These are phyloP conservation scores for Enteromius treurensis DNA, from an alignment of 2,797 vertebrate species.

Conservation along the genomic window DNA sequence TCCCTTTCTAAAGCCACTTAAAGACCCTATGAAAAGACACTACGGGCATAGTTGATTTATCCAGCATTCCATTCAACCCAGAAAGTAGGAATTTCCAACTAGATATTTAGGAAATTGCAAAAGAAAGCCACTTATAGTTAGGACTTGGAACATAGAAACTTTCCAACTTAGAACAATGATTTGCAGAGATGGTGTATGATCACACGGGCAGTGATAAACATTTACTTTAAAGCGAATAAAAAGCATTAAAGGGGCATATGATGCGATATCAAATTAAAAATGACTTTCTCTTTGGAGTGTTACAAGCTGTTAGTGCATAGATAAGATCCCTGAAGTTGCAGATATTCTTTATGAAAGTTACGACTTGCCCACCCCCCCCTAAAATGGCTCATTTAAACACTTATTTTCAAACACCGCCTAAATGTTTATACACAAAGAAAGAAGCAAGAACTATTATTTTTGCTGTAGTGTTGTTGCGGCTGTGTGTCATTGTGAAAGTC, in stretches of 20 bases:
- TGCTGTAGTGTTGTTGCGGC: too few relatives aligned
- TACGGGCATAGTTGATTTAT: neutral
- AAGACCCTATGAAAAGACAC: slow-evolving; percentile 21
- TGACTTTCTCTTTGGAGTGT: too few relatives aligned
- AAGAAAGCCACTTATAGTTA: slow-evolving; percentile 7
- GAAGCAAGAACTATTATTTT: too few relatives aligned
- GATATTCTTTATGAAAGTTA: too few relatives aligned
- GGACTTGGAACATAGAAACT: neutral
- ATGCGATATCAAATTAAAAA: too few relatives aligned
- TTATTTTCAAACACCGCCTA: too few relatives aligned
- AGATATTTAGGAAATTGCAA: neutral
- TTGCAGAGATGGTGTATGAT: neutral
- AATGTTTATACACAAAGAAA: too few relatives aligned
- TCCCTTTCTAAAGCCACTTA: slow-evolving; percentile 35
- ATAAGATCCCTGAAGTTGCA: too few relatives aligned
- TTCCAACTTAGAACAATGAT: neutral
- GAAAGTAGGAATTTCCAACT: slow-evolving; percentile 9
- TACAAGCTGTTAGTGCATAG: too few relatives aligned
- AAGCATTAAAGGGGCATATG: neutral
- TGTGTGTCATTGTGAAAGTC: too few relatives aligned
- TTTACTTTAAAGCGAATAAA: neutral
- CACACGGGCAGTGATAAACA: neutral
- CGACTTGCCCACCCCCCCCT: too few relatives aligned
- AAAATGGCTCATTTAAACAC: too few relatives aligned
- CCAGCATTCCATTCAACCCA: neutral